These are phyloP conservation scores for Folsomia manolachei DNA, from an alignment of 2,888 invertebrate species.

Conservation along the genomic window DNA sequence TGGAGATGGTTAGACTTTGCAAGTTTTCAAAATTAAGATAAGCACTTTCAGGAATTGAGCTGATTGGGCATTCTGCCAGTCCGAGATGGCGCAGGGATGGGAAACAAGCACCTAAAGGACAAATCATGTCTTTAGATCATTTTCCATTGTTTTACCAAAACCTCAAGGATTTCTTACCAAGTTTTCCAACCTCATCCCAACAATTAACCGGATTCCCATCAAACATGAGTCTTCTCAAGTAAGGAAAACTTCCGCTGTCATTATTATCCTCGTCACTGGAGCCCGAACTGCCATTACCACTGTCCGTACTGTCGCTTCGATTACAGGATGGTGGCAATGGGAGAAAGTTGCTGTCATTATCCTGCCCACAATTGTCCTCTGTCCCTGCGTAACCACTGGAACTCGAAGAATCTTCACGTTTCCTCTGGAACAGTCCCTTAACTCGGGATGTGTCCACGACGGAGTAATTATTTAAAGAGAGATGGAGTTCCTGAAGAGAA, in stretches of 20 bases:
- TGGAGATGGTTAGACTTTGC: constrained; percentile 47
- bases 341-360: background rate
- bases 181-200: constrained; percentile 44
- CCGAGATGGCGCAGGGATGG: constrained; percentile 48
- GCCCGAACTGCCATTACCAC: constrained; percentile 47
- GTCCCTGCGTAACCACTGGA: no score
- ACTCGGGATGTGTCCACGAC: constrained; percentile 51
- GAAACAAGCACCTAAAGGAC: constrained; percentile 42
- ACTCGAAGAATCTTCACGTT: background rate
- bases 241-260: constrained; percentile 41
- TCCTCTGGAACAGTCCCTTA: background rate
- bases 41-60: constrained; percentile 44
- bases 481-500: constrained; percentile 79
- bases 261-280: constrained; percentile 46
- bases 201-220: constrained; percentile 45
- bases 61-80: constrained; percentile 46
- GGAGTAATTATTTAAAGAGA: constrained; percentile 80
- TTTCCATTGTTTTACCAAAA: background rate
- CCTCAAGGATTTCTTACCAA: constrained; percentile 34
- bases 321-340: constrained; percentile 12
- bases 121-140: background rate
- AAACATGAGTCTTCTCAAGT: constrained; percentile 47
- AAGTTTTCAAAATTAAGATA: constrained; percentile 48
- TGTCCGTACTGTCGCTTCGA: constrained; percentile 44
- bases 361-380: no score